Evolutionary conservation across 2,113 vertebrate genomes (phyloP).

Genomic region (Tretioscincus oriximinensis): DNA sequence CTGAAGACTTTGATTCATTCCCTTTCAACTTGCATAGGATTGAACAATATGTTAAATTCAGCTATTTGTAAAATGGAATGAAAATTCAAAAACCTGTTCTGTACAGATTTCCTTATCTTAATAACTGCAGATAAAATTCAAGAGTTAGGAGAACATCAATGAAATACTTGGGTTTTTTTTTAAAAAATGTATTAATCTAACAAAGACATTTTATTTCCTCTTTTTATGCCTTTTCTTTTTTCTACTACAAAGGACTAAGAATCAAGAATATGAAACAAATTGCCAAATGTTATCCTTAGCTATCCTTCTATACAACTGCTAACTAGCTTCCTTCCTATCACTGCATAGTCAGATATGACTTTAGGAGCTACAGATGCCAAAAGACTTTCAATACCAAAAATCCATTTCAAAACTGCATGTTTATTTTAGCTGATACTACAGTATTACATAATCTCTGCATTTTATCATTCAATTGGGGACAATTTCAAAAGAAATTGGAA

Average conservation of each 20-base stretch:
- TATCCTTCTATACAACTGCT: constrained; percentile 21
- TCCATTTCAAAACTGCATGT: not conserved
- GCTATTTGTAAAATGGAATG: too few relatives aligned
- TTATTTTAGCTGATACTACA: too few relatives aligned
- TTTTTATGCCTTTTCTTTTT: not conserved
- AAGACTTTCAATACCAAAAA: not conserved
- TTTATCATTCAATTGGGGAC: too few relatives aligned
- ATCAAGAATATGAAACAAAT: not conserved
- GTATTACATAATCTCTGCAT: too few relatives aligned
- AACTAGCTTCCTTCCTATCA: not conserved
- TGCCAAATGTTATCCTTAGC: constrained; percentile 44
- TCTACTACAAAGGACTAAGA: not conserved
- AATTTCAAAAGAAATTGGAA: too few relatives aligned
- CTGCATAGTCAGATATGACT: not conserved
- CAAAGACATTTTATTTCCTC: not conserved
- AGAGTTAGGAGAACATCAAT: not conserved
- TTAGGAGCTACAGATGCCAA: not conserved
- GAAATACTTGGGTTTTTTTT: too few relatives aligned
- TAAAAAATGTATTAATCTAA: not conserved
- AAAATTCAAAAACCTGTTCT: too few relatives aligned
- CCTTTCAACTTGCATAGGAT: too few relatives aligned
- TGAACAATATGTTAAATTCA: too few relatives aligned
- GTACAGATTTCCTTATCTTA: not conserved
- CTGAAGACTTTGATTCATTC: too few relatives aligned
- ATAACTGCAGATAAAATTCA: not conserved